These are phyloP conservation scores for Ophion ellenae DNA, from an alignment of 2,888 invertebrate genomes.

Conservation along the genomic window DNA sequence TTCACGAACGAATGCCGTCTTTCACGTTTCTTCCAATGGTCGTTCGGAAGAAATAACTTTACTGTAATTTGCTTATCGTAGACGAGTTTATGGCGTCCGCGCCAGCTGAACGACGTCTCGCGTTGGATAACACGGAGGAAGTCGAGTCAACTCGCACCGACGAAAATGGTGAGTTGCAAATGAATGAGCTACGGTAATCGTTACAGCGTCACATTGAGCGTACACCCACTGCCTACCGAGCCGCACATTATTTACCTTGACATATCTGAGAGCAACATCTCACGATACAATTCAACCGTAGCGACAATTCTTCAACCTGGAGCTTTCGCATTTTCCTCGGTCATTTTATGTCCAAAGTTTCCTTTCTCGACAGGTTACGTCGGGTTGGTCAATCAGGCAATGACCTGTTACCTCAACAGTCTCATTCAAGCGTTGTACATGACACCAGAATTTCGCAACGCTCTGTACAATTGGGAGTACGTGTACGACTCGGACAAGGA, in stretches of 20 bases:
- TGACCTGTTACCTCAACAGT: constrained; percentile 97
- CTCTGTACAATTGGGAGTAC: constrained; percentile 93
- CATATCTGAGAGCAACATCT: too few relatives aligned
- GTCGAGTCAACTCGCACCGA: constrained; percentile 8
- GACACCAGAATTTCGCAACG: constrained; percentile 96
- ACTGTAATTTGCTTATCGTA: background rate
- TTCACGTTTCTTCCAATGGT: background rate
- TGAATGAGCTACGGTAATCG: background rate
- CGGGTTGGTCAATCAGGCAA: constrained; percentile 94
- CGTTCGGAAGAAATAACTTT: background rate
- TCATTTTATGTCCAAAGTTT: constrained; percentile 34
- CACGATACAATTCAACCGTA: too few relatives aligned
- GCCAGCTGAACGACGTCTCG: background rate
- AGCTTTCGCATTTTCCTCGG: background rate
- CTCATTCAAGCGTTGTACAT: constrained; percentile 94
- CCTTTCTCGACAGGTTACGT: constrained; percentile 85
- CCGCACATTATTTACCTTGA: too few relatives aligned
- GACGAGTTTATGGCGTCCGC: background rate
- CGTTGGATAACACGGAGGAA: constrained; percentile 3
- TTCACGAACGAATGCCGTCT: background rate
- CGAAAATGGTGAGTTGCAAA: constrained; percentile 9
- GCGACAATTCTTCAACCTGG: too few relatives aligned
- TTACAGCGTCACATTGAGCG: background rate
- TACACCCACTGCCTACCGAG: too few relatives aligned
- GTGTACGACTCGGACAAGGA: constrained; percentile 87